These are phyloP conservation scores for Matsumyia berberina DNA, from an alignment of 2,888 invertebrate species.

Conservation along the genomic window DNA sequence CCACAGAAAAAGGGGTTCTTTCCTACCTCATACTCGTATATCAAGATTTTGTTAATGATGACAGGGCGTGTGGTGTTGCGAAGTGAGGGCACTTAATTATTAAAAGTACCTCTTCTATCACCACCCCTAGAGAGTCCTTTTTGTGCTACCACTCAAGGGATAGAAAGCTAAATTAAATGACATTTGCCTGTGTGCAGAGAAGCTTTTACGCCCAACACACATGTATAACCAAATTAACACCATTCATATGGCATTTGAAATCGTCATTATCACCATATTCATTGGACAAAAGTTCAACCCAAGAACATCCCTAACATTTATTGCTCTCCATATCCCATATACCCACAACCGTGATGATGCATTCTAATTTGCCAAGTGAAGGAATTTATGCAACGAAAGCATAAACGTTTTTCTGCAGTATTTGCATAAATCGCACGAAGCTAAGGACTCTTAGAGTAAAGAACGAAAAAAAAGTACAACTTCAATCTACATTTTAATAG, in stretches of 20 bases:
- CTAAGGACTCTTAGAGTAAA: conserved; percentile 39
- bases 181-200: neutral
- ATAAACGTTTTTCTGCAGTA: conserved; percentile 50
- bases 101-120: conserved; percentile 30
- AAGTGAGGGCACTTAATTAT: conserved; percentile 58
- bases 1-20: conserved; percentile 14
- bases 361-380: conserved; percentile 58
- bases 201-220: neutral
- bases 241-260: conserved; percentile 22
- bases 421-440: conserved; percentile 67
- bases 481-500: conserved; percentile 48
- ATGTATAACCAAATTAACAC: conserved; percentile 51
- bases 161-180: neutral
- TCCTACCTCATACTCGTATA: conserved; percentile 3
- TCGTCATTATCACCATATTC: conserved; percentile 5
- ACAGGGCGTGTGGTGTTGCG: conserved; percentile 40
- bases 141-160: neutral
- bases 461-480: conserved; percentile 29
- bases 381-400: conserved; percentile 57
- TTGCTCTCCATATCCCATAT: conserved; percentile 16
- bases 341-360: conserved; percentile 34
- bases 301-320: conserved; percentile 44
- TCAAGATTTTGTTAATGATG: conserved; percentile 50
- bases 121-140: conserved; percentile 15
- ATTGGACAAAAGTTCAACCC: conserved; percentile 39